Evolutionary conservation across 1,140 invertebrate genomes (phyloP).

Genomic region (Thereuonema tuberculata): DNA sequence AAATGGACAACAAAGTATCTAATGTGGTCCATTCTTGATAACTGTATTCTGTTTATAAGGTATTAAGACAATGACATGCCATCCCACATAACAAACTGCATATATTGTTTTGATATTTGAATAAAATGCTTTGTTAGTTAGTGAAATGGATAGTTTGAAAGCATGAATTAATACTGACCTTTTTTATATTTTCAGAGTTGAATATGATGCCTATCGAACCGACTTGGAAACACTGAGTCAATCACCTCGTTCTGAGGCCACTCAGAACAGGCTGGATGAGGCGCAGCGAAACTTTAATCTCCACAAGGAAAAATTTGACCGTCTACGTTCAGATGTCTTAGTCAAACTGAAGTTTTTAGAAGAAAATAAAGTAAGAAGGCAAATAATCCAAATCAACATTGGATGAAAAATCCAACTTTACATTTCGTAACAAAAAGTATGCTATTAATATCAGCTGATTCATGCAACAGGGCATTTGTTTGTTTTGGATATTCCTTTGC

Average conservation of each 20-base stretch:
- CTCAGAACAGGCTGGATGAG: slow-evolving; percentile 51
- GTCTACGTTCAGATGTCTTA: slow-evolving; percentile 76
- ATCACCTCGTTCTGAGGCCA: slow-evolving; percentile 41
- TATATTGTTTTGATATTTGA: no score
- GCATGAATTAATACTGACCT: no score
- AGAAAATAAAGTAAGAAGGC: slow-evolving; percentile 80
- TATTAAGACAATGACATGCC: no score
- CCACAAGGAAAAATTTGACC: slow-evolving; percentile 80
- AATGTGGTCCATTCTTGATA: no score
- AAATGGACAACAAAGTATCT: no score
- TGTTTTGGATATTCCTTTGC: no score
- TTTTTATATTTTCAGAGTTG: slow-evolving; percentile 48
- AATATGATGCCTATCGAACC: slow-evolving; percentile 92
- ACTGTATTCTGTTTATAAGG: no score
- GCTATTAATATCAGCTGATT: not conserved
- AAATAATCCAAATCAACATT: no score
- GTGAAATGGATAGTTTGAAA: no score
- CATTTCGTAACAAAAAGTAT: not conserved
- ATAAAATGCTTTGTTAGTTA: no score
- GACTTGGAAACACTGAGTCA: slow-evolving; percentile 66
- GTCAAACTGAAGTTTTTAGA: slow-evolving; percentile 92
- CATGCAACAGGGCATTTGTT: not conserved
- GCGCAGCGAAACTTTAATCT: slow-evolving; percentile 64
- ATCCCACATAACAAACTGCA: no score
- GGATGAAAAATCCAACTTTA: not conserved